Evolutionary conservation across 1,140 invertebrate species (phyloP), one percentile per base, ranked within the genome.

Genomic region (Nephila pilipes): DNA sequence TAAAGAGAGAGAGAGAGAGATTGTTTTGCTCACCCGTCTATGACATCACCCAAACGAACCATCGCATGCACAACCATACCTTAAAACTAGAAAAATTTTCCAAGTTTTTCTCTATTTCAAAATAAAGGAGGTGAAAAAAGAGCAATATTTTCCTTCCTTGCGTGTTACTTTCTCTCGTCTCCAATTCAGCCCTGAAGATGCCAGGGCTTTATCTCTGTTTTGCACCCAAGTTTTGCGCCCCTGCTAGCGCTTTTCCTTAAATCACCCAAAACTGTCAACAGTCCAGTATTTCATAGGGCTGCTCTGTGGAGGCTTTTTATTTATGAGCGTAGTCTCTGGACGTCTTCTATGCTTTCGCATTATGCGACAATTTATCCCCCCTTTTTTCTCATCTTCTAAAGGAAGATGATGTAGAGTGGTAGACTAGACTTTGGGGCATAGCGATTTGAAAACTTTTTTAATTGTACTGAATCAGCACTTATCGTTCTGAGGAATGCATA

Each of bases 201-300:
- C 83, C 18, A 25, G 83, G 83, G 29, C 55, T 85, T 85, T 85
- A 85, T 85, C 83, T 85, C 83, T 85, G 83, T 85, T 85, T 85
- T 60, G 83, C 83, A 85, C 83, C 55, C 80, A 55, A 85, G 83
- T 85, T 85, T 85, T 18, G 55, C 83, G 25, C 83, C 83, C 69
- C 69, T 16, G 83, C n/a, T 32, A 85, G 36, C 55, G 83, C 32
- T 85, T 85, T 85, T 85, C 83, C 83, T 32, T 85, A 85, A 85
- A 85, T 85, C 83, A 85, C 83, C 83, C 54, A 85, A 85, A 85
- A 85, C 83, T 85, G 83, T 85, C 83, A 85, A 57, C 83, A 85
- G 55, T 85, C 57, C 83, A 85, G 12, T 85, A 55, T 85, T 85
- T 85, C 83, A 85, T 25, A 25, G 20, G 29, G 14, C 55, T 57